phyloP scores from a whole-genome alignment of 2,113 vertebrate species.

The Alces alces region DNA sequence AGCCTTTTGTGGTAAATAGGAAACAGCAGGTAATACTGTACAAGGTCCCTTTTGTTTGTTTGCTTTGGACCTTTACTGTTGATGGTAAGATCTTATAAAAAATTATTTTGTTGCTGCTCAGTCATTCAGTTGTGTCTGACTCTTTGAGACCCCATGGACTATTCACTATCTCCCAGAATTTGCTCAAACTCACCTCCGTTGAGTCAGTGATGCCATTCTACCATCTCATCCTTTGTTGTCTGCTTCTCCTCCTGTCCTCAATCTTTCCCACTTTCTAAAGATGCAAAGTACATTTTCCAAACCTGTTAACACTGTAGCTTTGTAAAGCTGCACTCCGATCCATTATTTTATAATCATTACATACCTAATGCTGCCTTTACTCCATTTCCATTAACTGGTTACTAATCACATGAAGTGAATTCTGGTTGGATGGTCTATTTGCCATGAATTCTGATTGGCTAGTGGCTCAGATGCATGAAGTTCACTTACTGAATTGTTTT shows the following conservation, averaged over 20 bases:
- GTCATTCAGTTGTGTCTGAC: background rate
- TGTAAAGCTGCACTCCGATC: conserved; percentile 57
- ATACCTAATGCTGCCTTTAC: conserved; percentile 67
- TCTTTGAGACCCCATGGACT: background rate
- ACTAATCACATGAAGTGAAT: conserved; percentile 62
- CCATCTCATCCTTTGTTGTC: background rate
- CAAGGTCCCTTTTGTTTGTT: conserved; percentile 8
- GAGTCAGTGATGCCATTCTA: background rate
- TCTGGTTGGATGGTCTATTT: conserved; percentile 65
- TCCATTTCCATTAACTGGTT: conserved; percentile 52
- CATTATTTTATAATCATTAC: conserved; percentile 75
- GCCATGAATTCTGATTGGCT: conserved; percentile 64
- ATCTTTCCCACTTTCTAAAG: conserved; percentile 31
- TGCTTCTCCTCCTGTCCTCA: background rate
- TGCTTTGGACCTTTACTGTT: conserved; percentile 33
- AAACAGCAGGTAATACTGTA: conserved; percentile 2
- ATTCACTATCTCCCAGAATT: background rate
- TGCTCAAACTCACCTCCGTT: background rate
- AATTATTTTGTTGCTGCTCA: background rate
- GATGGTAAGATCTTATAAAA: conserved; percentile 48
- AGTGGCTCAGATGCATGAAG: conserved; percentile 63
- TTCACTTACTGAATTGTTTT: conserved; percentile 71
- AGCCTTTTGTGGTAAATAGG: background rate
- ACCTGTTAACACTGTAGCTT: conserved; percentile 70
- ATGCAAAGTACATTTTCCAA: conserved; percentile 69